Conservation (phyloP, 2,797 vertebrate genomes). For the Benthosema pterotum region DNA sequence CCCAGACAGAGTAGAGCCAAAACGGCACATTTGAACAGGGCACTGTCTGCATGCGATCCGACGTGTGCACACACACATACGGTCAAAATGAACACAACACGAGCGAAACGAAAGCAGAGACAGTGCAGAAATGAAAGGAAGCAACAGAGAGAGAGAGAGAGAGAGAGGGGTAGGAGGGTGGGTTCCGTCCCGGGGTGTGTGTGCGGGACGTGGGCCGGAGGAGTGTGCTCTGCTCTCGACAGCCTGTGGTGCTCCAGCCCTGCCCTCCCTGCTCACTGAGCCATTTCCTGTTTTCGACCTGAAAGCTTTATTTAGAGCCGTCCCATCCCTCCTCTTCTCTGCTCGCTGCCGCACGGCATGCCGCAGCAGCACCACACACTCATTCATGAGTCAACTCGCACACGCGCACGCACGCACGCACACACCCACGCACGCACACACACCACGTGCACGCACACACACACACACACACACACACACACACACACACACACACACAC, state of each 20-base stretch:
- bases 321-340: constrained; percentile 73
- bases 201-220: constrained; percentile 11
- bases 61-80: constrained; percentile 10
- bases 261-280: constrained; percentile 94
- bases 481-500: no score
- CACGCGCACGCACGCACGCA: constrained; percentile 42
- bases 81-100: background rate
- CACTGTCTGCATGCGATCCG: background rate
- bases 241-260: constrained; percentile 90
- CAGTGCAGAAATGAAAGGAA: background rate
- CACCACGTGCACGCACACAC: no score
- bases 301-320: constrained; percentile 99
- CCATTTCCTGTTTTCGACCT: constrained; percentile 99
- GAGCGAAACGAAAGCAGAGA: background rate
- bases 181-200: constrained; percentile 12
- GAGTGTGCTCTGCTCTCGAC: constrained; percentile 35
- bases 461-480: no score
- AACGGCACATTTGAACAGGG: background rate
- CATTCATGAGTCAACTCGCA: constrained; percentile 76
- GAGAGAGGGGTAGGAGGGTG: constrained; percentile 8
- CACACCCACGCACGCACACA: no score
- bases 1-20: background rate
- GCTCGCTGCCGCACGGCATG: constrained; percentile 66
- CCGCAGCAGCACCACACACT: constrained; percentile 9
- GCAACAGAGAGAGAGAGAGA: background rate